phyloP scores from a whole-genome alignment of 2,888 invertebrate species.

The Himalopsyche anomala region DNA sequence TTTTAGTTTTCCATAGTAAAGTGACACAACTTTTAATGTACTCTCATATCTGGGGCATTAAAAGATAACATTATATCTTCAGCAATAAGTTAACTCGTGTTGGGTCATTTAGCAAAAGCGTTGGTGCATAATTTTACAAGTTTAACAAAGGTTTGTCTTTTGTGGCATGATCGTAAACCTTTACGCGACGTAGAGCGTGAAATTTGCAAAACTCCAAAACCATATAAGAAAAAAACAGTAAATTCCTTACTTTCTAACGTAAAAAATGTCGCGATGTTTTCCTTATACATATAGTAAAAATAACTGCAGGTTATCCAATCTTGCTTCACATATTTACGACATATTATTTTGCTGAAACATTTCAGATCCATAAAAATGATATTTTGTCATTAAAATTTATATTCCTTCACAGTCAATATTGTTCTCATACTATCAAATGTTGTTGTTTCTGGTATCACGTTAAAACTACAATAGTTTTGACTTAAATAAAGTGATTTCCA shows the following conservation, averaged over 20 bases:
- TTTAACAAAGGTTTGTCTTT: constrained; percentile 51
- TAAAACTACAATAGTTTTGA: too few species aligned
- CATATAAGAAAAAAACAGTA: background rate
- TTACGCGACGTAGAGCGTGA: constrained; percentile 36
- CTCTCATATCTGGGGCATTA: constrained; percentile 25
- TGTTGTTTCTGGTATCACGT: too few species aligned
- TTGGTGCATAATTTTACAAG: constrained; percentile 53
- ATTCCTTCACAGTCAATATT: too few species aligned
- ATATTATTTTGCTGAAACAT: too few species aligned
- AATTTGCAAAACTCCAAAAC: constrained; percentile 42
- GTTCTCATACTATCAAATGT: too few species aligned
- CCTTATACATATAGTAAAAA: background rate
- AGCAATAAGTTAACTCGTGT: constrained; percentile 50
- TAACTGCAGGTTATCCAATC: background rate
- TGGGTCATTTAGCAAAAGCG: constrained; percentile 55
- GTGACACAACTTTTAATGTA: background rate
- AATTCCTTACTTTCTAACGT: constrained; percentile 12
- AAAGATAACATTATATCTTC: constrained; percentile 33
- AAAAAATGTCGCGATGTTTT: background rate
- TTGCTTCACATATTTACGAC: background rate
- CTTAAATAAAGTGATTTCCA: too few species aligned
- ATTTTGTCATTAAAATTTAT: too few species aligned
- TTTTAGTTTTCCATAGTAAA: background rate
- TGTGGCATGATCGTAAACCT: constrained; percentile 40
- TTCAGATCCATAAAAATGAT: too few species aligned